Conservation (phyloP, 2,888 invertebrate species). For the Epistrophella euchroma region DNA sequence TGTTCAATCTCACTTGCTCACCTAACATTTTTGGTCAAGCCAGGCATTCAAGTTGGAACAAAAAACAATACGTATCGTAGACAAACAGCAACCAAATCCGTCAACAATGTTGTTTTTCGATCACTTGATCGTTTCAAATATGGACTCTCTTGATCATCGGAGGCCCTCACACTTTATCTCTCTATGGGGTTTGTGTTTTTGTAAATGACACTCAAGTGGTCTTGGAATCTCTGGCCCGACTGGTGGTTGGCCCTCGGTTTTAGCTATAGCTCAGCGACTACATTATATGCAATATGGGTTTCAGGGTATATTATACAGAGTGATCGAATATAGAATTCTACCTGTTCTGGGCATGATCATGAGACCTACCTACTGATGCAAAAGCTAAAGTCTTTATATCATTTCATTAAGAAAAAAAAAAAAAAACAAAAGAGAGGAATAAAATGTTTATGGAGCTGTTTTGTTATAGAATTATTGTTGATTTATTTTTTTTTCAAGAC, state of each 20-base stretch:
- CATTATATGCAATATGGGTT: constrained; percentile 38
- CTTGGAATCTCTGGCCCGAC: constrained; percentile 61
- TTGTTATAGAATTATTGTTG: constrained; percentile 7
- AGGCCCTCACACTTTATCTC: constrained; percentile 66
- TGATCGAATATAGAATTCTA: constrained; percentile 65
- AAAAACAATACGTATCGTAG: constrained; percentile 46
- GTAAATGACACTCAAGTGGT: constrained; percentile 75
- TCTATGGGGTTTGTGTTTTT: constrained; percentile 68
- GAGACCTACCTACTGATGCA: constrained; percentile 28
- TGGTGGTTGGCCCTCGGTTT: constrained; percentile 62
- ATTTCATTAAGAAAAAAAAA: background rate
- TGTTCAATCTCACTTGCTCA: constrained; percentile 60
- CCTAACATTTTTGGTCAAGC: constrained; percentile 67
- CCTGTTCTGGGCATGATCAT: constrained; percentile 57
- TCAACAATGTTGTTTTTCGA: constrained; percentile 69
- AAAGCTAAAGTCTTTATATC: constrained; percentile 25
- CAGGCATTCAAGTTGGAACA: constrained; percentile 19
- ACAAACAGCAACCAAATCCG: constrained; percentile 71
- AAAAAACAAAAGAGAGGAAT: constrained; percentile 33
- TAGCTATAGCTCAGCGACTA: constrained; percentile 13
- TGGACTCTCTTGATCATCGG: constrained; percentile 70
- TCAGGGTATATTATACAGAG: constrained; percentile 46
- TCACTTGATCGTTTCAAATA: constrained; percentile 74
- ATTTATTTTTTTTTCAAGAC: constrained; percentile 40
- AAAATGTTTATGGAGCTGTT: constrained; percentile 51